These are phyloP conservation scores for Apostichopus californicus DNA, from an alignment of 35 echinoderm and acorn worm genomes.

Conservation along the genomic window DNA sequence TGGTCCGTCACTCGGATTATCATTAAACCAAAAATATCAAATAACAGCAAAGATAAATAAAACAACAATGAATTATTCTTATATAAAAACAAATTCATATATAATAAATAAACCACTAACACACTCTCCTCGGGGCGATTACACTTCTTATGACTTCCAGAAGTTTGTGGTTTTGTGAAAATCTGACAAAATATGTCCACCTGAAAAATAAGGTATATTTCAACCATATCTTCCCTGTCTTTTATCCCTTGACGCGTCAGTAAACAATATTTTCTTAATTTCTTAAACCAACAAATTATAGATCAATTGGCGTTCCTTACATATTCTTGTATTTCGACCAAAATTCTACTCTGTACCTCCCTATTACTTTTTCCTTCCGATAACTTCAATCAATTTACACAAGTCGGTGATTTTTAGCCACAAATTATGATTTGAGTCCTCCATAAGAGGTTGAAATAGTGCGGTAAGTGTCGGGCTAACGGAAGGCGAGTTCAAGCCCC, in stretches of 20 bases:
- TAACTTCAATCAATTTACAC: constrained; percentile 7
- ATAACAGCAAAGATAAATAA: too few relatives aligned
- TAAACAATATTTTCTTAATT: neutral
- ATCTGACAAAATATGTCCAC: neutral
- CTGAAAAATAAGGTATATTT: too few relatives aligned
- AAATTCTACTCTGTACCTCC: neutral
- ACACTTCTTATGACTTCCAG: neutral
- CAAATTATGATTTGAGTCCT: constrained; percentile 9
- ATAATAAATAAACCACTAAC: neutral
- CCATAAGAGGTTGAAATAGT: neutral
- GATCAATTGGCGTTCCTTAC: neutral
- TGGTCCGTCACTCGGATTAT: too few relatives aligned
- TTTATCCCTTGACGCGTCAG: neutral
- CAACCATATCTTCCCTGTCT: neutral
- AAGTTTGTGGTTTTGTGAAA: neutral
- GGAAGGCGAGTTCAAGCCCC: neutral
- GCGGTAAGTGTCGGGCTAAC: neutral
- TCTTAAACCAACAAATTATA: constrained; percentile 28
- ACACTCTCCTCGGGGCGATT: constrained; percentile 16
- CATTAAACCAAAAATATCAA: too few relatives aligned
- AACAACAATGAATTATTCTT: too few relatives aligned
- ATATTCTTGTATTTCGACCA: neutral
- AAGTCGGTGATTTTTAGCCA: constrained; percentile 16
- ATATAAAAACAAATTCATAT: too few relatives aligned
- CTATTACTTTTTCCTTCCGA: neutral